These are phyloP conservation scores for Eleutherodactylus coqui DNA, from an alignment of 2,797 vertebrate genomes.

Conservation along the genomic window DNA sequence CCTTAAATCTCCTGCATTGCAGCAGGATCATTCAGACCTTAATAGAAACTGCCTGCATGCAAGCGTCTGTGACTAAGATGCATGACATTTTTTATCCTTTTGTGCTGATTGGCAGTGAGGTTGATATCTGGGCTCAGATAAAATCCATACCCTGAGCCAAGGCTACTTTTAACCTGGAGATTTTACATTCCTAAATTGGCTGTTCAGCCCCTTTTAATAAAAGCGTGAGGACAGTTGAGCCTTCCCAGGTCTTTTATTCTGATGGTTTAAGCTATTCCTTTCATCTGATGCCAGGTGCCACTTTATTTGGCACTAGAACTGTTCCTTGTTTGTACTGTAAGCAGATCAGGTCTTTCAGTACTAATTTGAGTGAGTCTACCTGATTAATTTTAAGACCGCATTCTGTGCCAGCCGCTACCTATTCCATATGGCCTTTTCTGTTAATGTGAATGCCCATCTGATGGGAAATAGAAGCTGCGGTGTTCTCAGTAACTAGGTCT, in stretches of 20 bases:
- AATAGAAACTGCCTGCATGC: background rate
- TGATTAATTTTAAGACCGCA: slow-evolving; percentile 15
- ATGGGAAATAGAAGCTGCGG: background rate
- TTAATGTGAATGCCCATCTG: background rate
- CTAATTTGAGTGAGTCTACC: slow-evolving; percentile 25
- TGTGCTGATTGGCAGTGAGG: slow-evolving; percentile 19
- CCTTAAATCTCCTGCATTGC: background rate
- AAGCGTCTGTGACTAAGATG: slow-evolving; percentile 16
- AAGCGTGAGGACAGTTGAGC: slow-evolving; percentile 36
- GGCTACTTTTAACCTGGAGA: slow-evolving; percentile 1
- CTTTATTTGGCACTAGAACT: slow-evolving; percentile 35
- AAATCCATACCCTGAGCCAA: slow-evolving; percentile 37
- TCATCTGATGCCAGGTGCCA: slow-evolving; percentile 56
- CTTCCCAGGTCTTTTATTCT: slow-evolving; percentile 41
- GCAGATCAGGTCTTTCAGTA: slow-evolving; percentile 39
- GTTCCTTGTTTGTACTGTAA: slow-evolving; percentile 23
- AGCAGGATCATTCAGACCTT: background rate
- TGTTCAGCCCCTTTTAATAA: slow-evolving; percentile 36
- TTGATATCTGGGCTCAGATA: slow-evolving; percentile 47
- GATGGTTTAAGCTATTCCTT: slow-evolving; percentile 44
- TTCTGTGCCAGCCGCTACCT: background rate
- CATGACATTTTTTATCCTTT: slow-evolving; percentile 34
- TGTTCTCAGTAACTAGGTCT: background rate
- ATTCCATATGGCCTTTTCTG: background rate
- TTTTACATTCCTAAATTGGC: slow-evolving; percentile 40